Evolutionary conservation across 1,140 invertebrate species (phyloP).

Genomic region (Octopus sinensis): DNA sequence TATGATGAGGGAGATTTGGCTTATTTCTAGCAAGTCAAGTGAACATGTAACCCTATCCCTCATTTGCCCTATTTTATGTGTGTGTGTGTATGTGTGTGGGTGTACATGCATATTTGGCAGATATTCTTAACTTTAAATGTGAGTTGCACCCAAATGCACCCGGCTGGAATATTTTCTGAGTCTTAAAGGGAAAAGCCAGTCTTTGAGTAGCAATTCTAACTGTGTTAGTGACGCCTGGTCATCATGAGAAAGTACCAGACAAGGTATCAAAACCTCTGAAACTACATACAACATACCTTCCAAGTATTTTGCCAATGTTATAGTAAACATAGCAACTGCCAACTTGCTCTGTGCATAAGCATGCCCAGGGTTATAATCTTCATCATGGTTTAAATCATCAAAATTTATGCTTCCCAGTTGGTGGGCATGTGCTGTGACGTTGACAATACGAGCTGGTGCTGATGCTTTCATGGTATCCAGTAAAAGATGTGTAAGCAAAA

Average conservation of each 20-base stretch:
- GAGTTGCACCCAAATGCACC: neutral
- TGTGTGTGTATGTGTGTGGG: too few relatives aligned
- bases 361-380: conserved; percentile 42
- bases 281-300: conserved; percentile 28
- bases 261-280: neutral
- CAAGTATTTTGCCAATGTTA: conserved; percentile 31
- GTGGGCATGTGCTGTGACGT: conserved; percentile 82
- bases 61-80: too few relatives aligned
- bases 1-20: too few relatives aligned
- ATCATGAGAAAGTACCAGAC: neutral
- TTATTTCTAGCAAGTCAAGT: too few relatives aligned
- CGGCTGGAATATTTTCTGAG: neutral
- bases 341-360: conserved; percentile 72
- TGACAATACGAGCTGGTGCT: conserved; percentile 75
- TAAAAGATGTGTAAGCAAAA: conserved; percentile 75
- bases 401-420: conserved; percentile 49
- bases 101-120: neutral
- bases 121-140: neutral
- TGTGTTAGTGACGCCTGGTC: neutral
- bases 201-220: neutral
- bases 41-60: too few relatives aligned
- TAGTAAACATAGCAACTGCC: conserved; percentile 72
- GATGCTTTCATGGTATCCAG: conserved; percentile 65
- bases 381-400: conserved; percentile 53
- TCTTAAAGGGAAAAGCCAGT: neutral